Percentiles rank a stretch among this genome's conserved stretches.
Evolutionary conservation across 2,888 invertebrate species (phyloP).

Genomic region (Nephrotoma appendiculata): DNA sequence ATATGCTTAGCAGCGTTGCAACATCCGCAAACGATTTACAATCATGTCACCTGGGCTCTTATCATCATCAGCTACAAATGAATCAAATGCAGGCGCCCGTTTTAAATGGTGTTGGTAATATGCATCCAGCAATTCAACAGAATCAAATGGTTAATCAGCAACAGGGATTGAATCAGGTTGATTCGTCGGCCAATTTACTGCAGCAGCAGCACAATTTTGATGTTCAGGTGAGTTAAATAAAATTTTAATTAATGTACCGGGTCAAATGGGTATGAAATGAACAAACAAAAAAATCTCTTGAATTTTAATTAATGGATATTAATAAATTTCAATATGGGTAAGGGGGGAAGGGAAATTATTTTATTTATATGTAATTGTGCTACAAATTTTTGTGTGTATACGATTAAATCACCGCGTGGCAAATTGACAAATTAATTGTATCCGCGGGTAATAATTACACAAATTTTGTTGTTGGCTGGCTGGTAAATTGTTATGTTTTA

Average conservation of each 20-base stretch:
- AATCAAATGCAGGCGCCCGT: slow-evolving; percentile 31
- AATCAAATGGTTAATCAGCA: slow-evolving; percentile 31
- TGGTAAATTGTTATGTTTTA: neutral
- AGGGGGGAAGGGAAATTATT: neutral
- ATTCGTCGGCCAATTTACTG: slow-evolving; percentile 36
- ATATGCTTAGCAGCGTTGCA: slow-evolving; percentile 26
- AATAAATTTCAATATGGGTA: neutral
- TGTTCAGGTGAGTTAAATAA: slow-evolving; percentile 49
- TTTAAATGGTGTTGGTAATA: slow-evolving; percentile 28
- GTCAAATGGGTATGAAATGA: neutral
- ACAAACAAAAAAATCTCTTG: neutral
- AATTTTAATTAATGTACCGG: neutral
- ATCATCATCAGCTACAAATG: slow-evolving; percentile 33
- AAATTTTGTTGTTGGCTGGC: neutral
- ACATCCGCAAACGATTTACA: slow-evolving; percentile 26
- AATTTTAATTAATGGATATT: neutral
- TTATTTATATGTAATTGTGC: neutral
- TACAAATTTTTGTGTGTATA: neutral
- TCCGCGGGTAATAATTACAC: neutral
- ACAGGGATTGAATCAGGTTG: slow-evolving; percentile 30
- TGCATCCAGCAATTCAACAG: slow-evolving; percentile 22
- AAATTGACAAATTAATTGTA: neutral
- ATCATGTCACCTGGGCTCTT: slow-evolving; percentile 23
- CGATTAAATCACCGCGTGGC: neutral
- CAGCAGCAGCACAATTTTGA: slow-evolving; percentile 61